These are phyloP conservation scores for Cataglyphis altisquamis DNA, from an alignment of 2,888 invertebrate species.

Conservation along the genomic window DNA sequence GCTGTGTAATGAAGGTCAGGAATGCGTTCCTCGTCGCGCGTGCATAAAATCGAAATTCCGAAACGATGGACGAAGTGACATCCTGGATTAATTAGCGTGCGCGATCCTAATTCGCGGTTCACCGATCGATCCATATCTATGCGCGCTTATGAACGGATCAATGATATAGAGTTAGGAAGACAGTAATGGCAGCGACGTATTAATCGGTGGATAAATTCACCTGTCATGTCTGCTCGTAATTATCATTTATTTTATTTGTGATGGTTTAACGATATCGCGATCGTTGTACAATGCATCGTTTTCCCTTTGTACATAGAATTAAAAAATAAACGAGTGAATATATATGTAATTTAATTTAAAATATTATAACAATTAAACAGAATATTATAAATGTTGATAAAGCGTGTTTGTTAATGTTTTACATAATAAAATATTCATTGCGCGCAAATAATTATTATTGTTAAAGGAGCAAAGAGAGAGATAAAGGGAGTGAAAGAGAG, in stretches of 20 bases:
- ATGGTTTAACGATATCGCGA: not conserved
- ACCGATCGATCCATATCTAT: not conserved
- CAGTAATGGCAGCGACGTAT: not conserved
- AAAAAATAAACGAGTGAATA: not conserved
- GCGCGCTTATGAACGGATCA: not conserved
- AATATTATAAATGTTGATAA: not conserved
- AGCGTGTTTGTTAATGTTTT: constrained; percentile 2
- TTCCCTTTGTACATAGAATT: not conserved
- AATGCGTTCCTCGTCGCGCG: not conserved
- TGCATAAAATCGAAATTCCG: not conserved
- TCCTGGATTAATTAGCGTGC: not conserved
- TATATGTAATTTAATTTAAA: not conserved
- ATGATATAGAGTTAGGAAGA: not conserved
- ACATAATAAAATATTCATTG: not conserved
- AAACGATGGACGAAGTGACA: not conserved
- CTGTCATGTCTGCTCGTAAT: not conserved
- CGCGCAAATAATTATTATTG: constrained; percentile 12
- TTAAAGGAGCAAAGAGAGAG: not conserved
- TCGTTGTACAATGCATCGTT: not conserved
- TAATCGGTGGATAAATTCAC: constrained; percentile 1
- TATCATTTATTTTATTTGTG: not conserved
- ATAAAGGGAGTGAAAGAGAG: too few relatives aligned
- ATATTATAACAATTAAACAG: not conserved
- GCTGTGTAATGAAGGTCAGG: not conserved
- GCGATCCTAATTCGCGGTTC: constrained; percentile 1